These are phyloP conservation scores for Xerus inauris DNA, from an alignment of 2,113 vertebrate species.

Conservation along the genomic window DNA sequence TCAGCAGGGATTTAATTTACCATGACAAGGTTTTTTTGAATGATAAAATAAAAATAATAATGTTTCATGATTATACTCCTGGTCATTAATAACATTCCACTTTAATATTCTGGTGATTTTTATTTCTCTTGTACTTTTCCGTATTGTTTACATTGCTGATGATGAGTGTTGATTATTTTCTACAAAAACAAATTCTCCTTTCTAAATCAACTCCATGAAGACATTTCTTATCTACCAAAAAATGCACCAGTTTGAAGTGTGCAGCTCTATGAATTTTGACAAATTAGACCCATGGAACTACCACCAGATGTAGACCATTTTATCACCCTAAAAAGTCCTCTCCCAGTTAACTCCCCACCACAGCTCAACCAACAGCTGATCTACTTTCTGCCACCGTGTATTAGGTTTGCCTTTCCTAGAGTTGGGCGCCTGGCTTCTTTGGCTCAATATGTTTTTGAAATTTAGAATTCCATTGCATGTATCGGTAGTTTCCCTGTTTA, in stretches of 20 bases:
- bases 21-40: not conserved
- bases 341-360: not conserved
- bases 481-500: not conserved
- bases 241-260: not conserved
- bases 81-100: not conserved
- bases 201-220: not conserved
- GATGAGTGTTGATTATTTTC: not conserved
- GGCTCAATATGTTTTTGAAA: not conserved
- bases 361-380: too few relatives aligned
- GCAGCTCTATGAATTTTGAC: not conserved
- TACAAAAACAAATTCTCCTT: not conserved
- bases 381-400: not conserved
- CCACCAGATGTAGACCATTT: not conserved
- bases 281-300: not conserved
- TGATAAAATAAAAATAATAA: not conserved
- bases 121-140: not conserved
- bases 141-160: not conserved
- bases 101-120: not conserved
- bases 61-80: not conserved
- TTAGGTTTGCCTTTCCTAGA: not conserved
- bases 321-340: too few relatives aligned
- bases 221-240: not conserved
- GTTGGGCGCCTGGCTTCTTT: not conserved
- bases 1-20: not conserved
- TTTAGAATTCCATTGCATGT: not conserved